Conservation (phyloP, 1,140 invertebrate species). For the Venustaconcha ellipsiformis region DNA sequence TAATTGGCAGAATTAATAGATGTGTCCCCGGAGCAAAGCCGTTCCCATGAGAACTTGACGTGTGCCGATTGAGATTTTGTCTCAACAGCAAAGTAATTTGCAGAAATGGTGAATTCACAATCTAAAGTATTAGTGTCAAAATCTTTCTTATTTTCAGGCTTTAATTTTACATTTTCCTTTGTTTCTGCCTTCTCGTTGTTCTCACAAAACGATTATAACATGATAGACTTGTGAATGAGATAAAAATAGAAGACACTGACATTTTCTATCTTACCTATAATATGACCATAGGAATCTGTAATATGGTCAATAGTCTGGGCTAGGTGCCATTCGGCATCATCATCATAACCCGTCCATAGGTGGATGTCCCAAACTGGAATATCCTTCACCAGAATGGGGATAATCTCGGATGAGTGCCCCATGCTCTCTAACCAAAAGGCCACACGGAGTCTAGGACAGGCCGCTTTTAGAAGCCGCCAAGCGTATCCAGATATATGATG, state of each 20-base stretch:
- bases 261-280: slow-evolving; percentile 16
- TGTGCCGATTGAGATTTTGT: too few relatives aligned
- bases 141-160: too few relatives aligned
- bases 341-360: slow-evolving; percentile 35
- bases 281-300: slow-evolving; percentile 14
- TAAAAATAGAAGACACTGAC: not conserved
- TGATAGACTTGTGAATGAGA: not conserved
- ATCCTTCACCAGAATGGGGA: slow-evolving; percentile 32
- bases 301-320: slow-evolving; percentile 28
- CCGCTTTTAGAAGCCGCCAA: slow-evolving; percentile 23
- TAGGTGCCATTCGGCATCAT: slow-evolving; percentile 34
- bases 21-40: too few relatives aligned
- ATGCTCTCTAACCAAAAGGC: slow-evolving; percentile 35
- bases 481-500: slow-evolving; percentile 26
- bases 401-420: slow-evolving; percentile 22
- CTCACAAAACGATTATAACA: too few relatives aligned
- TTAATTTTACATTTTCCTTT: too few relatives aligned
- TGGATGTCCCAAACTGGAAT: slow-evolving; percentile 34
- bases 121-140: too few relatives aligned
- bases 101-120: too few relatives aligned
- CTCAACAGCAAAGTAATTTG: too few relatives aligned
- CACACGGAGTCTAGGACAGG: slow-evolving; percentile 32
- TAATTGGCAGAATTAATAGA: too few relatives aligned
- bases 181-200: too few relatives aligned
- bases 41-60: too few relatives aligned